phyloP scores from a whole-genome alignment of 1,140 invertebrate species.

The Trichomalopsis sarcophagae region DNA sequence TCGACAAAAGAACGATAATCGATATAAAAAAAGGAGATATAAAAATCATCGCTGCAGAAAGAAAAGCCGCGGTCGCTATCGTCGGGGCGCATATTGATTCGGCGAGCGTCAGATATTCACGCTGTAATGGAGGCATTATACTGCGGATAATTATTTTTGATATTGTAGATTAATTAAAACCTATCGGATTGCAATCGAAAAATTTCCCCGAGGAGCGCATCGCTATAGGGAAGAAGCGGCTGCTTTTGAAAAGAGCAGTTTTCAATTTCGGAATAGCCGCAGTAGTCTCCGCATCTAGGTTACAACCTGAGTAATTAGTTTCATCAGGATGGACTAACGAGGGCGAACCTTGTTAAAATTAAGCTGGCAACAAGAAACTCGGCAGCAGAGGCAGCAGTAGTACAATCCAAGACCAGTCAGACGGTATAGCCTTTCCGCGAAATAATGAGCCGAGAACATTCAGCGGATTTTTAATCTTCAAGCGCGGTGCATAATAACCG shows the following conservation, averaged over 20 bases:
- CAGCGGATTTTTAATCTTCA: neutral
- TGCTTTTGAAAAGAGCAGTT: too few relatives aligned
- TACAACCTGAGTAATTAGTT: neutral
- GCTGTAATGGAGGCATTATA: too few relatives aligned
- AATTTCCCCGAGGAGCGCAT: neutral
- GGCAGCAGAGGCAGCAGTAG: neutral
- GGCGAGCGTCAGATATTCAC: too few relatives aligned
- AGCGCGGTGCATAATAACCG: neutral
- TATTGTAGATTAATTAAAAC: neutral
- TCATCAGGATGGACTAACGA: neutral
- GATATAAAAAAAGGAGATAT: neutral
- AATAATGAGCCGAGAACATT: neutral
- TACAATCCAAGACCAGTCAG: neutral
- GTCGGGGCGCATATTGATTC: neutral
- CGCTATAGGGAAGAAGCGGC: too few relatives aligned
- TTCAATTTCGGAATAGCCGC: too few relatives aligned
- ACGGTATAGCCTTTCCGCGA: neutral
- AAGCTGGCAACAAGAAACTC: too few relatives aligned
- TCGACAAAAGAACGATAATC: constrained; percentile 21
- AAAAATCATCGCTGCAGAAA: neutral
- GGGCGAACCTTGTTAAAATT: neutral
- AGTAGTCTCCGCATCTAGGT: too few relatives aligned
- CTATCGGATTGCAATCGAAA: neutral
- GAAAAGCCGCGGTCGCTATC: neutral
- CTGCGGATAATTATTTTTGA: too few relatives aligned